These are phyloP conservation scores for Actenoides lindsayi DNA, from an alignment of 2,113 vertebrate species.

Conservation along the genomic window DNA sequence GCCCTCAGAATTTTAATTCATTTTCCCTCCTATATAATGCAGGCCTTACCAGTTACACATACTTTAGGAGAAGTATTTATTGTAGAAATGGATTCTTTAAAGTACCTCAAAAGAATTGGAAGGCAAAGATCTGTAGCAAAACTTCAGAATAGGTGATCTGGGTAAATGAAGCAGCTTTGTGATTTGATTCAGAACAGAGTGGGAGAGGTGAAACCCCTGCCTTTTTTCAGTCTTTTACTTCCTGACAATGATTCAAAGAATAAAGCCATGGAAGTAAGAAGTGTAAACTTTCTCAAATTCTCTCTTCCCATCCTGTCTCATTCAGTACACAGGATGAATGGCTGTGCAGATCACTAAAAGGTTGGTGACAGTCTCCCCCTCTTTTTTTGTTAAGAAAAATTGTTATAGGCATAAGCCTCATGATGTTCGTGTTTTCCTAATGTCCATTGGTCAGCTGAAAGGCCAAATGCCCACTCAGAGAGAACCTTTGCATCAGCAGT, in stretches of 20 bases:
- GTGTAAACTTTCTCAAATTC: background rate
- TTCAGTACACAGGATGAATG: background rate
- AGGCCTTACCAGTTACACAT: background rate
- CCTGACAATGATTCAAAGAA: background rate
- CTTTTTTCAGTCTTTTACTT: background rate
- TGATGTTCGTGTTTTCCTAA: background rate
- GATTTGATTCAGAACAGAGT: background rate
- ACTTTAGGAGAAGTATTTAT: background rate
- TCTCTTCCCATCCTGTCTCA: background rate
- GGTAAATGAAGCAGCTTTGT: background rate
- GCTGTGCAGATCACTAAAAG: background rate
- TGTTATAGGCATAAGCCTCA: background rate
- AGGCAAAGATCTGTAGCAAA: background rate
- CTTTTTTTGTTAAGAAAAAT: background rate
- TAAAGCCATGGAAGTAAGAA: background rate
- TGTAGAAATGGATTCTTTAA: background rate
- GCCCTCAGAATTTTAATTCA: background rate
- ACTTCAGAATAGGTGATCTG: background rate
- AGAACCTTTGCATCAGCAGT: background rate
- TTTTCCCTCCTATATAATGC: background rate
- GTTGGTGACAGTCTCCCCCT: background rate
- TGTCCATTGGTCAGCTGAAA: background rate
- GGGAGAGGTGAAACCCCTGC: background rate
- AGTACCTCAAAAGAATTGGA: background rate
- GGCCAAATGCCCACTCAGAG: background rate